These are phyloP conservation scores for Phalacrocorax carbo DNA, from an alignment of 2,113 vertebrate species.

Conservation along the genomic window DNA sequence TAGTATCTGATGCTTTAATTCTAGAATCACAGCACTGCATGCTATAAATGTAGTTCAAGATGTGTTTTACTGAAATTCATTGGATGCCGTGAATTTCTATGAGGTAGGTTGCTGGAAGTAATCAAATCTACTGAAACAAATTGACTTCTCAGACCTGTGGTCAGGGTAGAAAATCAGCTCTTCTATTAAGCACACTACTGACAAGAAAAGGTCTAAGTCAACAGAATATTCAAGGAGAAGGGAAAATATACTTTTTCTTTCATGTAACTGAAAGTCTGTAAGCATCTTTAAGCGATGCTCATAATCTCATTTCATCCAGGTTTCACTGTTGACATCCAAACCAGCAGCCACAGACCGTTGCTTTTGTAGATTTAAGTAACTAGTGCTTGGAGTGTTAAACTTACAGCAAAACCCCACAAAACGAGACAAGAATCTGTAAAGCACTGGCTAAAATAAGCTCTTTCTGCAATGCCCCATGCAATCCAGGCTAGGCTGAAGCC, in stretches of 20 bases:
- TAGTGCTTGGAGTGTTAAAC: background rate
- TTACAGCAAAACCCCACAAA: background rate
- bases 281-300: background rate
- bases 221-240: background rate
- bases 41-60: background rate
- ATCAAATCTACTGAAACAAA: slow-evolving; percentile 17
- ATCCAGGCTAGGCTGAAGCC: background rate
- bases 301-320: background rate
- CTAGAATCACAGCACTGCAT: background rate
- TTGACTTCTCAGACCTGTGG: background rate
- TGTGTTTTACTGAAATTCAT: background rate
- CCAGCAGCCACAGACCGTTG: background rate
- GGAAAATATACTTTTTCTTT: background rate
- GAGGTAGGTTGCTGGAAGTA: background rate
- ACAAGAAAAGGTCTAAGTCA: background rate
- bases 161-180: background rate
- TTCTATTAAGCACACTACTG: background rate
- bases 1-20: background rate
- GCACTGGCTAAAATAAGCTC: background rate
- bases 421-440: background rate
- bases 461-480: background rate
- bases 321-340: background rate
- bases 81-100: background rate
- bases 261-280: background rate
- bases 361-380: background rate